These are phyloP conservation scores for Clusia tigrina DNA, from an alignment of 2,888 invertebrate genomes.

Conservation along the genomic window DNA sequence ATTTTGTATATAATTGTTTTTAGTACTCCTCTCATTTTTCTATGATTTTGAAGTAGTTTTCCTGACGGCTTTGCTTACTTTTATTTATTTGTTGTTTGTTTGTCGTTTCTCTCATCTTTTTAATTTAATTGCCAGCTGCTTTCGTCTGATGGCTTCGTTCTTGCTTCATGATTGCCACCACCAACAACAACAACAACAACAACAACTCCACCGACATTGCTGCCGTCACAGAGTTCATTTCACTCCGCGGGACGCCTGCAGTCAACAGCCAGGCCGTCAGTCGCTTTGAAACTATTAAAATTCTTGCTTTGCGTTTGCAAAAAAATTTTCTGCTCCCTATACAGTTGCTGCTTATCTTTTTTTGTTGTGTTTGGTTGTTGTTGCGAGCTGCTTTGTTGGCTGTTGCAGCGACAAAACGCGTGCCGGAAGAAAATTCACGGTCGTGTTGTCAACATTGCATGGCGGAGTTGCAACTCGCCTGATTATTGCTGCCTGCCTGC, in stretches of 20 bases:
- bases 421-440: constrained; percentile 16
- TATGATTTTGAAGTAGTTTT: too few species aligned
- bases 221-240: neutral
- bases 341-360: too few species aligned
- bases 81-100: neutral
- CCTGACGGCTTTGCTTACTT: neutral
- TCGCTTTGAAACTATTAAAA: neutral
- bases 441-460: constrained; percentile 8
- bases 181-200: neutral
- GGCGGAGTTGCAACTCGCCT: neutral
- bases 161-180: neutral
- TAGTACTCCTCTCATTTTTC: neutral
- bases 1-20: neutral
- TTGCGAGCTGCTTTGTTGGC: neutral
- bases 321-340: too few species aligned
- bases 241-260: constrained; percentile 3
- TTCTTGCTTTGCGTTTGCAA: neutral
- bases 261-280: neutral
- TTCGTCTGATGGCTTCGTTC: neutral
- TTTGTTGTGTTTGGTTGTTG: neutral
- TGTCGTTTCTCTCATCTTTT: neutral
- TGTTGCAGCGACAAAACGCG: neutral
- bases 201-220: neutral
- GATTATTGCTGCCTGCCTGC: neutral
- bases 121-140: neutral